phyloP scores from a whole-genome alignment of 2,888 invertebrate species.

The Stenchaetothrips biformis region DNA sequence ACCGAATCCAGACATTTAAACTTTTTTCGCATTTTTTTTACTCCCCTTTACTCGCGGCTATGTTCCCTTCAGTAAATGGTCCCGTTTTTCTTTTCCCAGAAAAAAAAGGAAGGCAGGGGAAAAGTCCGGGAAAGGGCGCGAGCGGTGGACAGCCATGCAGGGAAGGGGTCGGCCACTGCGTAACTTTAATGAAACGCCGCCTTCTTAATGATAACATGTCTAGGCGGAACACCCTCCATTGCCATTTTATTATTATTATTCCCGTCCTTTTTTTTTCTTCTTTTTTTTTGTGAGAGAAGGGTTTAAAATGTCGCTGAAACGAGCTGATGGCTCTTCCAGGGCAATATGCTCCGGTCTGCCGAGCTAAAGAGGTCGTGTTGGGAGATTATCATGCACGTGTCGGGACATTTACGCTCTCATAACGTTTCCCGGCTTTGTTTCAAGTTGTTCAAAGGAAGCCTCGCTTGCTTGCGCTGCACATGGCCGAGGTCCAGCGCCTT shows the following conservation, averaged over 20 bases:
- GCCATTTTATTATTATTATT: constrained; percentile 14
- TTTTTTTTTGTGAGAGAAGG: no score
- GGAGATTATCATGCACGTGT: no score
- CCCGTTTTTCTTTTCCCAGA: neutral
- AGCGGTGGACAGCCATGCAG: neutral
- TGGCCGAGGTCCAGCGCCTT: no score
- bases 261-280: no score
- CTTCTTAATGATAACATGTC: constrained; percentile 21
- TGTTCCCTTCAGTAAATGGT: constrained; percentile 15
- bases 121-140: neutral
- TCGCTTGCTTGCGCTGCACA: no score
- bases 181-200: constrained; percentile 19
- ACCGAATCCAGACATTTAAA: constrained; percentile 21
- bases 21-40: neutral
- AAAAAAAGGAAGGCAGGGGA: neutral
- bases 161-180: neutral
- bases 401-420: no score
- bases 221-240: neutral
- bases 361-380: no score
- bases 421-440: no score
- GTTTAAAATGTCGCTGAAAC: no score
- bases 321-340: no score
- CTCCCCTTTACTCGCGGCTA: neutral
- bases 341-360: no score
- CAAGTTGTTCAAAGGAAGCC: no score